These are phyloP conservation scores for Euura lappo DNA, from an alignment of 1,140 invertebrate genomes.

Conservation along the genomic window DNA sequence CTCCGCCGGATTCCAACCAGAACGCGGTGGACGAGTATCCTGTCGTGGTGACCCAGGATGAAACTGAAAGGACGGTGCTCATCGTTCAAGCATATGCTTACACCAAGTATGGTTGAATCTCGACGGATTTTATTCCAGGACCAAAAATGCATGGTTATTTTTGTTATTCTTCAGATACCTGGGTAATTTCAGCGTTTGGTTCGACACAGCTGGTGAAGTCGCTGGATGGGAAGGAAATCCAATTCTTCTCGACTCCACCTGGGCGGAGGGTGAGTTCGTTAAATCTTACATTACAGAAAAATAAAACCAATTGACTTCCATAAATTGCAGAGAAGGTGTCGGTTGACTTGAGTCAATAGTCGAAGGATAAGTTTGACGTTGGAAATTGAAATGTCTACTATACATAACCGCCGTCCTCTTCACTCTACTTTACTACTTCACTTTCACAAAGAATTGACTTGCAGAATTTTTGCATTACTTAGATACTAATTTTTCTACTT, in stretches of 20 bases:
- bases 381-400: no score
- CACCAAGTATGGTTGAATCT: slow-evolving; percentile 58
- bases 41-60: slow-evolving; percentile 64
- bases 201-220: slow-evolving; percentile 76
- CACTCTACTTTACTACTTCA: no score
- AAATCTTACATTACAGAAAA: background rate
- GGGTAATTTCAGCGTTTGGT: slow-evolving; percentile 75
- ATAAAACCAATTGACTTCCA: no score
- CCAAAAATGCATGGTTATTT: background rate
- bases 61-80: slow-evolving; percentile 66
- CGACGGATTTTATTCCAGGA: background rate
- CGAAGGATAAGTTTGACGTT: no score
- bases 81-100: slow-evolving; percentile 75
- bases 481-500: no score
- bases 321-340: no score
- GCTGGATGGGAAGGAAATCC: slow-evolving; percentile 75
- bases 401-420: no score
- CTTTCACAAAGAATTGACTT: no score
- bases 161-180: slow-evolving; percentile 62
- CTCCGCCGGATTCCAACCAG: slow-evolving; percentile 63
- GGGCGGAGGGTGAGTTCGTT: slow-evolving; percentile 67
- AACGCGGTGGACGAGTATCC: slow-evolving; percentile 69
- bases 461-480: no score
- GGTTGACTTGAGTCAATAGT: no score
- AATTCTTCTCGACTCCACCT: slow-evolving; percentile 70